Conservation (phyloP, 2,113 vertebrate genomes). For the Chaetorhynchus papuensis region DNA sequence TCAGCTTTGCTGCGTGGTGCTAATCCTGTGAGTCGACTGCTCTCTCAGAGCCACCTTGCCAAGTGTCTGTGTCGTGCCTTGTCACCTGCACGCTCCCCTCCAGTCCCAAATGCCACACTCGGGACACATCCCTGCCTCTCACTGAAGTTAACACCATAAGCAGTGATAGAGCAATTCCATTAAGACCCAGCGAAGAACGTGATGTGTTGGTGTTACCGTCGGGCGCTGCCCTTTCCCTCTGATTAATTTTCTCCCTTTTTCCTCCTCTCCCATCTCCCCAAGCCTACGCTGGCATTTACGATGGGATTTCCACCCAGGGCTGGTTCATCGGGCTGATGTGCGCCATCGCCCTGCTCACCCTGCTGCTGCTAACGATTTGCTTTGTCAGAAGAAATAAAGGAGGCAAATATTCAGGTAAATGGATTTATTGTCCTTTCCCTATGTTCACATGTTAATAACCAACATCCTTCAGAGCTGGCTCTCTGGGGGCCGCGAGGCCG, state of each 20-base stretch:
- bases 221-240: neutral
- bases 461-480: conserved; percentile 11
- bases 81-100: neutral
- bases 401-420: conserved; percentile 95
- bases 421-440: neutral
- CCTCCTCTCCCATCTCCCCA: neutral
- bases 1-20: conserved; percentile 12
- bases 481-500: neutral
- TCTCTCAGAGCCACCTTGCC: neutral
- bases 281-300: conserved; percentile 87
- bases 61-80: neutral
- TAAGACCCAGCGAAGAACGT: neutral
- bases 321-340: conserved; percentile 98
- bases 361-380: conserved; percentile 87
- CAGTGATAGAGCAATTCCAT: neutral
- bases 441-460: neutral
- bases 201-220: neutral
- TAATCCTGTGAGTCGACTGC: conserved; percentile 24
- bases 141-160: neutral
- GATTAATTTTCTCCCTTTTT: conserved; percentile 29
- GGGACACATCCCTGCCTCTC: neutral
- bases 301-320: conserved; percentile 88
- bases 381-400: conserved; percentile 96
- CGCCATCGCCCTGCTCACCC: conserved; percentile 89
- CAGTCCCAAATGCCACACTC: neutral